Evolutionary conservation across 2,797 vertebrate species (phyloP).

Genomic region (Sylvilagus floridanus): DNA sequence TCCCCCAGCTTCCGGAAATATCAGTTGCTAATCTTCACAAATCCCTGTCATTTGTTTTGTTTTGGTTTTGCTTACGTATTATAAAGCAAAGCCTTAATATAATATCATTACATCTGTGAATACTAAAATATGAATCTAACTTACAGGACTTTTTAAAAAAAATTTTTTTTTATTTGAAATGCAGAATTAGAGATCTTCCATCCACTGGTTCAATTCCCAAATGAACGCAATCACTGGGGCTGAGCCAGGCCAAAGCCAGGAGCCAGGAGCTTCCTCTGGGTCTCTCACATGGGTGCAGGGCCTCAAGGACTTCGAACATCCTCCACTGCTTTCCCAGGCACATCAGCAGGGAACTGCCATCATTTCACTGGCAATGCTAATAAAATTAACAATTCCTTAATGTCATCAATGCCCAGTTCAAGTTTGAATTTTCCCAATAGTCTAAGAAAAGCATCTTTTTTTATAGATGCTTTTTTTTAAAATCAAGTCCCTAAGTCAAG

Average conservation of each 20-base stretch:
- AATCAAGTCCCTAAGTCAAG: neutral
- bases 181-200: too few species aligned
- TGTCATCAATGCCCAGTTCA: neutral
- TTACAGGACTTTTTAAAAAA: too few species aligned
- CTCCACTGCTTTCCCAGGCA: too few species aligned
- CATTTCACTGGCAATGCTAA: neutral
- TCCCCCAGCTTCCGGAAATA: neutral
- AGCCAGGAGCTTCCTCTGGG: too few species aligned
- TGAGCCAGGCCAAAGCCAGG: too few species aligned
- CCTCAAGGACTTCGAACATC: too few species aligned
- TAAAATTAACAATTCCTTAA: slow-evolving; percentile 26
- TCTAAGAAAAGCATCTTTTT: neutral
- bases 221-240: too few species aligned
- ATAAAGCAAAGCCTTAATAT: slow-evolving; percentile 9
- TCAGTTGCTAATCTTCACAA: neutral
- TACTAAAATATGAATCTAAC: neutral
- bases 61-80: neutral
- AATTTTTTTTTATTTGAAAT: too few species aligned
- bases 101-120: neutral
- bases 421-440: neutral
- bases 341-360: neutral
- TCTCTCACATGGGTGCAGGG: too few species aligned
- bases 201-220: too few species aligned
- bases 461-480: neutral
- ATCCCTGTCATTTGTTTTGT: neutral